Base-by-base conservation (phyloP, 2,888 invertebrate species). In the Dione juno region DNA sequence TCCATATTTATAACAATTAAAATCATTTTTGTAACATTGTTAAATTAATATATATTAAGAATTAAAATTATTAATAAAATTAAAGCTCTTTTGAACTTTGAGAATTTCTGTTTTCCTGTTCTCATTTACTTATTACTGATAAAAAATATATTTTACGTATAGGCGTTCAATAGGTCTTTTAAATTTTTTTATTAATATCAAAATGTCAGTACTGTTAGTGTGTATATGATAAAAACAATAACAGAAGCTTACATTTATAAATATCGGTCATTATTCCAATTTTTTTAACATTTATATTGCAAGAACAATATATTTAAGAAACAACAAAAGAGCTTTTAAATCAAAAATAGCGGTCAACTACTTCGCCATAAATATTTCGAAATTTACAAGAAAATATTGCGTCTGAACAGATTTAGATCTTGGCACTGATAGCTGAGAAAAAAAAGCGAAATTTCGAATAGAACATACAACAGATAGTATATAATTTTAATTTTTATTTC, bases 401-500 rank as follows among this genome's bases (percentile, higher is more conserved):
- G 70, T 73, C 78, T 74, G 72, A 65, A 72, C 69, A 69, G 54
- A 58, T 40, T 61, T 73, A 52, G n/a, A 54, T 66, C 69, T 71
- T 73, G 73, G 73, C 73, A 73, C 63, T 69, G 66, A 11, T 35
- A 57, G 16, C 57, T 40, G 37, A 57, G 16, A 48, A 48, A 57
- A 57, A 57, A 53, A 53, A 21, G n/a, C 28, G 10, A 54, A 54
- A 16, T 35, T 35, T 37, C 16, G 37, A 54, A 37, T 35, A 54
- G 14, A 14, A 35, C 53, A 7, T 14, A 28, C 8, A 35, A 8
- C 35, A n/a, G 28, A 2, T 28, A 3, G 28, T 28, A 28, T 28
- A 5, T 28, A 28, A 2, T 28, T 28, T 28, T 28, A 28, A 28
- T 28, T 28, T n/a, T n/a, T n/a, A n/a, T n/a, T n/a, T n/a, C n/a